Base-by-base conservation (phyloP, 2,888 invertebrate genomes). In the Cheiracanthium punctorium region DNA sequence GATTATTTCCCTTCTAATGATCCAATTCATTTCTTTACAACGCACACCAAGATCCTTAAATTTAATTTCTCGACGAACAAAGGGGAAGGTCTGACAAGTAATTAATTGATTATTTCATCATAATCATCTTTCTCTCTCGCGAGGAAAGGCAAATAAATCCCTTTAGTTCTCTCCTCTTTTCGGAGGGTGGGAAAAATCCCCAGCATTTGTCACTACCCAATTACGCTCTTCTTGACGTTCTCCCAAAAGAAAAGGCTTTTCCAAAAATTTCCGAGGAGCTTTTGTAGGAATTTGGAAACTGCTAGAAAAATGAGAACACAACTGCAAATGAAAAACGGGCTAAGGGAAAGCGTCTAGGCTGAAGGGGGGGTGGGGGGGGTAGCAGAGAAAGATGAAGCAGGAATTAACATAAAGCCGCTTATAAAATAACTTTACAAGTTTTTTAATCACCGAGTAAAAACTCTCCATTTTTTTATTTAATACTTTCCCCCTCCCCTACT, bases 361-460 rank as follows among this genome's bases (percentile, higher is more conserved):
- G 37, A 10, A 37, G 37, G 10, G 37, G 37, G 10, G 37, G 37
- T 4, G 10, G 37, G 24, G 24, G 24, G 24, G 12, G 58, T 4
- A 5, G 17, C 4, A 48, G 14, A 48, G 43, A 75, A 64, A 75
- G 67, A 37, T 76, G 77, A 52, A 70, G 29, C 69, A 70, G 30
- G 70, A 77, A 77, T 77, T 77, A 77, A 30, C 30, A 37, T 37
- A 58, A 30, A 75, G 52, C 74, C 74, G 24, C 70, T 75, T 82
- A 82, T 65, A 65, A 58, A 82, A 74, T 70, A 29, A 69, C 70
- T 75, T 82, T 81, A 74, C 74, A 81, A 67, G 58, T 58, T 58
- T 58, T 58, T 58, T 58, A 58, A 58, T 58, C 58, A 48, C 48
- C 48, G 48, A 48, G 48, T n/a, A n/a, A n/a, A n/a, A n/a, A n/a